Percentiles rank a stretch among this genome's conserved stretches.
These are phyloP conservation scores for Otis tarda DNA, from an alignment of 2,113 vertebrate genomes.

Conservation along the genomic window DNA sequence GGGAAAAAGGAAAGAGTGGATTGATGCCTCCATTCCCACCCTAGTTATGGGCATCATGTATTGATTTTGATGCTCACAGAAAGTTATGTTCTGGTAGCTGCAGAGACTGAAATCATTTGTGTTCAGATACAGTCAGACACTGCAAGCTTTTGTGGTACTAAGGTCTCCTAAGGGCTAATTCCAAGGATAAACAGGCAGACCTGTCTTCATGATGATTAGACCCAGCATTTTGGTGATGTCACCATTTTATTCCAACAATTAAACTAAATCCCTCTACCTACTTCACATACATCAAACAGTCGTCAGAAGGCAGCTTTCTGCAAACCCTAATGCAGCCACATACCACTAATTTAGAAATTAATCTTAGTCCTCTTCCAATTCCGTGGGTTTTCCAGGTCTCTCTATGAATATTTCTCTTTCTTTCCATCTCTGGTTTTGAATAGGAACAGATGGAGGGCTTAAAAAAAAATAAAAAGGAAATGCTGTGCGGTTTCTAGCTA, in stretches of 20 bases:
- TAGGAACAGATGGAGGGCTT: background rate
- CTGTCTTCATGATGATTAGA: background rate
- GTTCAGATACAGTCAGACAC: background rate
- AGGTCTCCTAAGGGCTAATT: background rate
- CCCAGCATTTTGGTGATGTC: background rate
- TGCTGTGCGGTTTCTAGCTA: background rate
- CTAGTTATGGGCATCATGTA: background rate
- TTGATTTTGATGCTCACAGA: background rate
- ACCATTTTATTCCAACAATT: background rate
- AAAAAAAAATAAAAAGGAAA: background rate
- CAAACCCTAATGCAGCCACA: background rate
- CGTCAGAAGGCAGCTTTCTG: background rate
- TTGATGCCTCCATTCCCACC: background rate
- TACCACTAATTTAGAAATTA: background rate
- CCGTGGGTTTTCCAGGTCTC: background rate
- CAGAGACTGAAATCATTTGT: background rate
- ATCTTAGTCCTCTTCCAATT: background rate
- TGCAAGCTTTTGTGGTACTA: background rate
- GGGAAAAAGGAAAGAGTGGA: background rate
- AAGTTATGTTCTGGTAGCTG: background rate
- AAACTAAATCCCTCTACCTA: background rate
- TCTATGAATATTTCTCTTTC: background rate
- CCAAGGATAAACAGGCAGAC: background rate
- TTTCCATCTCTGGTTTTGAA: background rate
- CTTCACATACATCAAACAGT: background rate